Evolutionary conservation across 2,797 vertebrate species (phyloP).

Genomic region (Masticophis lateralis): DNA sequence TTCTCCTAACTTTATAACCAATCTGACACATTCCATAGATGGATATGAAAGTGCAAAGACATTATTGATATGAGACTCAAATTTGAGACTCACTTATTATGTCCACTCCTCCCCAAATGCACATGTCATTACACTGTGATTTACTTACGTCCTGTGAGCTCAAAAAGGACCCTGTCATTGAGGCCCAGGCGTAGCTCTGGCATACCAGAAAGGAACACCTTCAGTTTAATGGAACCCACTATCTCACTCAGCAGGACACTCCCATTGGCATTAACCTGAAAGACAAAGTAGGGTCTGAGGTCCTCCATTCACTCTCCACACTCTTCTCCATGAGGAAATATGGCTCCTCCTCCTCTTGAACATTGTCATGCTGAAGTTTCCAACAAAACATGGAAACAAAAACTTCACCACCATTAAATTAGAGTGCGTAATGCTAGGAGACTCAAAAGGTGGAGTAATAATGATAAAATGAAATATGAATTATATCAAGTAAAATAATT

Average conservation of each 20-base stretch:
- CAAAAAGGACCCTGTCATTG: slow-evolving; percentile 97
- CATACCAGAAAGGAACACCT: slow-evolving; percentile 97
- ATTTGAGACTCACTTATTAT: not conserved
- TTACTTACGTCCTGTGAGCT: slow-evolving; percentile 97
- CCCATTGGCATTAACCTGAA: slow-evolving; percentile 94
- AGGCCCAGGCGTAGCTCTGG: slow-evolving; percentile 92
- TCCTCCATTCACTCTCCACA: not conserved
- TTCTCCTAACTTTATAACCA: not conserved
- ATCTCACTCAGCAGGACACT: slow-evolving; percentile 95
- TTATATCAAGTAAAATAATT: not conserved
- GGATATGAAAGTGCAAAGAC: not conserved
- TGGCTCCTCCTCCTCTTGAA: not conserved
- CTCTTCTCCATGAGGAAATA: not conserved
- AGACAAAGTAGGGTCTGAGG: not conserved
- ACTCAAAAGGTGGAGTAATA: not conserved
- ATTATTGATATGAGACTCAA: not conserved
- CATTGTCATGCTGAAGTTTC: not conserved
- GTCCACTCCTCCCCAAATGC: not conserved
- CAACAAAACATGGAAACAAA: not conserved
- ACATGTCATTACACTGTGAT: accelerated
- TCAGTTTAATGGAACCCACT: slow-evolving; percentile 96
- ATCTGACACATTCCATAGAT: not conserved
- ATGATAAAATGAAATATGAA: not conserved
- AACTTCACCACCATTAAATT: not conserved
- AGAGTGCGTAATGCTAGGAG: not conserved